Evolutionary conservation across 2,888 invertebrate genomes (phyloP).

Genomic region (Endomychus coccineus): DNA sequence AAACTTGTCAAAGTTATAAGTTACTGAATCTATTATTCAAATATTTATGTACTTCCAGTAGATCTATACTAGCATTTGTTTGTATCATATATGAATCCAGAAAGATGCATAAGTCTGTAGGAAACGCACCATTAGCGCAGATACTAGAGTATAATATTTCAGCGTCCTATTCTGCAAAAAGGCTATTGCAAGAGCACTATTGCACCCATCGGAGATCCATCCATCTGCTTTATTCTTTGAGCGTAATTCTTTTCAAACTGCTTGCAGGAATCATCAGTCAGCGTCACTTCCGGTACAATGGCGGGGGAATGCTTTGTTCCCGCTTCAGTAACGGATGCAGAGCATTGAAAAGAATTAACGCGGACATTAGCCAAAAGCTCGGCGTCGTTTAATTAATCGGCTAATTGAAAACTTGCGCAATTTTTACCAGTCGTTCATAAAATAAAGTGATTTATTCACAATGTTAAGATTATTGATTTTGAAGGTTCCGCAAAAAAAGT

Average conservation of each 20-base stretch:
- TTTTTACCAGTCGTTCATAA: constrained; percentile 27
- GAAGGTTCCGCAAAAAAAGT: too few species aligned
- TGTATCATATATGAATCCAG: too few species aligned
- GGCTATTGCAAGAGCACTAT: constrained; percentile 23
- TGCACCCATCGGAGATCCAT: constrained; percentile 38
- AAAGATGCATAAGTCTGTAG: too few species aligned
- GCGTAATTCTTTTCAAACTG: constrained; percentile 40
- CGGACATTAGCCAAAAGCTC: constrained; percentile 34
- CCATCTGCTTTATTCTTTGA: constrained; percentile 41
- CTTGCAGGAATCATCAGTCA: constrained; percentile 42
- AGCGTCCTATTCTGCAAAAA: too few species aligned
- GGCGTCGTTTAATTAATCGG: constrained; percentile 39
- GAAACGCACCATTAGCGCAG: too few species aligned
- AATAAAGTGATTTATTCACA: constrained; percentile 25
- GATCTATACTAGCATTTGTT: too few species aligned
- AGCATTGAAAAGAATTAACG: constrained; percentile 37
- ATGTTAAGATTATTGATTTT: too few species aligned
- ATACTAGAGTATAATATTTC: too few species aligned
- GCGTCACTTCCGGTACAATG: constrained; percentile 44
- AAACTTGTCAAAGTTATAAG: too few species aligned
- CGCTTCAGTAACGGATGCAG: constrained; percentile 28
- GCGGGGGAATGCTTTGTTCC: constrained; percentile 38
- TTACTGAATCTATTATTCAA: too few species aligned
- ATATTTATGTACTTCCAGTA: too few species aligned
- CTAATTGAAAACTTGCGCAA: constrained; percentile 39